Evolutionary conservation across 2,888 invertebrate genomes (phyloP), one percentile per base, ranked within the genome.

Genomic region (Phoenoteleia sp.): DNA sequence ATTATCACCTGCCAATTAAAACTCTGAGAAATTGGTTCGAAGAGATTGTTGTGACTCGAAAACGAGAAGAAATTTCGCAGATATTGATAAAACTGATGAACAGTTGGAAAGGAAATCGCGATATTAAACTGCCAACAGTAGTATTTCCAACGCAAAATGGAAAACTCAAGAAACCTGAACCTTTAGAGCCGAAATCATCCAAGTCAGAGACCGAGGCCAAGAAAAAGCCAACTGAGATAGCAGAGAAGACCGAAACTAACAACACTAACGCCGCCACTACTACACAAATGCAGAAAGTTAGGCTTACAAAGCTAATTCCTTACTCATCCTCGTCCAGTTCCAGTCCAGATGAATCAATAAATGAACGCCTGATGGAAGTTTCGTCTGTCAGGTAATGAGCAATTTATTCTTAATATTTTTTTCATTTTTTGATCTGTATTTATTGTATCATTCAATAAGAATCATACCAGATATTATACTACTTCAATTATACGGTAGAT

Each of bases 1-100:
- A 98, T 94, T 99, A 97, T 91, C 94, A 95, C 64, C 94, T 97
- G 87, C 98, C 99, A 25, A 98, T 99, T 88, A 97, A 96, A 92
- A 96, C 96, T 84, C 94, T 99, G 83, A 95, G 96, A 69, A 96
- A 96, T 91, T 99, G 99, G 99, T 99, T 99, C 93, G 96, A 97
- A 85, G 96, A 97, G 91, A 96, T 97, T 81, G 95, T 96, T 3
- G 98, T 98, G 0, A 97, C 97, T 1, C 95, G 96, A 74, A 99
- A 99, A 94, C 95, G 99, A 75, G 97, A 97, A 93, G 97, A 98
- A 87, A 96, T 99, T 87, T 97, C 97, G 33, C 95, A 96, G 85
- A 94, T 99, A 81, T 95, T 99, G 64, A 96, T 96, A 90, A 93
- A 94, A 42, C 94, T 98, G 21, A 97, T 98, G 96, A 95, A 96